phyloP scores from a whole-genome alignment of 2,797 vertebrate species.

The Crypturellus tataupa region DNA sequence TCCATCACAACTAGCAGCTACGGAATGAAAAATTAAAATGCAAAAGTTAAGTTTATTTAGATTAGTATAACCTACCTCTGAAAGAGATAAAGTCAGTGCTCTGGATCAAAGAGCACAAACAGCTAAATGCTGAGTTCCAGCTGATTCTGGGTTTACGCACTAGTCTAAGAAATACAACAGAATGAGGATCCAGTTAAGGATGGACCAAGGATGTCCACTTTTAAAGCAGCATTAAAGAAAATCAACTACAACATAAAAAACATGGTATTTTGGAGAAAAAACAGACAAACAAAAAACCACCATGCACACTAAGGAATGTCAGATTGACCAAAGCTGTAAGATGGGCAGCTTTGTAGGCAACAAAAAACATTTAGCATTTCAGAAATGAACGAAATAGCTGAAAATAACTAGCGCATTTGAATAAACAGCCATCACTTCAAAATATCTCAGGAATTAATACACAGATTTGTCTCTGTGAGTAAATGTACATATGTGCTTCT shows the following conservation, averaged over 20 bases:
- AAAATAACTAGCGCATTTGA: background rate
- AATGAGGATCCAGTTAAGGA: accelerated
- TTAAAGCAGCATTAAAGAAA: background rate
- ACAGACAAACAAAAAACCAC: background rate
- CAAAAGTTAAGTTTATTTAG: background rate
- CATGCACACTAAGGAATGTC: background rate
- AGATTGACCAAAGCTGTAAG: background rate
- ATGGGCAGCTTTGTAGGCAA: no score
- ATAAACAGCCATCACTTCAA: background rate
- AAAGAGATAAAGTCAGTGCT: background rate
- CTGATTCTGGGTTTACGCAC: background rate
- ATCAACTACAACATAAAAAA: background rate
- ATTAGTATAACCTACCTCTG: background rate
- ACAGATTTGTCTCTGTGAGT: background rate
- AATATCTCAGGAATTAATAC: background rate
- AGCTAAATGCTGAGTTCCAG: background rate
- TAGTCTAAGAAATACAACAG: background rate
- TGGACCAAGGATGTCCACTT: background rate
- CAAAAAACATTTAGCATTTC: background rate
- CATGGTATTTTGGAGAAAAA: background rate
- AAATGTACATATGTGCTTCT: accelerated
- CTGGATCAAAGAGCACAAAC: accelerated
- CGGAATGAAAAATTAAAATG: slow-evolving; percentile 6
- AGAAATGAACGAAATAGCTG: background rate
- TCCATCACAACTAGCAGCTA: slow-evolving; percentile 92